These are phyloP conservation scores for Antedon bifida DNA, from an alignment of 35 echinoderm and acorn worm species.

Conservation along the genomic window DNA sequence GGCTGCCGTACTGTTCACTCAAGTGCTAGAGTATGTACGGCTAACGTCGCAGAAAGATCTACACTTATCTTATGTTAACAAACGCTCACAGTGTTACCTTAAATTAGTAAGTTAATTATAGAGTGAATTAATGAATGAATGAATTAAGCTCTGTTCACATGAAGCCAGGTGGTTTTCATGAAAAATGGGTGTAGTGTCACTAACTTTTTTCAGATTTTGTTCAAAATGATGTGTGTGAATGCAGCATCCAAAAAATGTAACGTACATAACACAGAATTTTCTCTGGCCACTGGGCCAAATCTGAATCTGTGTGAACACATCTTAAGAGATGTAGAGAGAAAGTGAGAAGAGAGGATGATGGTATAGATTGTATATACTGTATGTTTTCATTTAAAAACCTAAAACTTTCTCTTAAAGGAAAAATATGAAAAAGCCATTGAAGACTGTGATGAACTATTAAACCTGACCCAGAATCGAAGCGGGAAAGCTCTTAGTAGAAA, in stretches of 20 bases:
- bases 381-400: too few species aligned
- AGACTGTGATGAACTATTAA: conserved; percentile 60
- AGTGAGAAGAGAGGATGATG: too few species aligned
- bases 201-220: background rate
- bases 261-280: too few species aligned
- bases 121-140: too few species aligned
- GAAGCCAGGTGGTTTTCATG: background rate
- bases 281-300: too few species aligned
- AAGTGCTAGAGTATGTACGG: conserved; percentile 48
- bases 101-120: conserved; percentile 68
- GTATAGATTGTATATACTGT: too few species aligned
- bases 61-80: conserved; percentile 51
- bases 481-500: conserved; percentile 79
- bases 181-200: background rate
- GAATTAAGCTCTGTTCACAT: too few species aligned
- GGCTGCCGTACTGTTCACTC: conserved; percentile 75
- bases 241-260: too few species aligned
- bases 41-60: conserved; percentile 33
- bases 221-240: background rate
- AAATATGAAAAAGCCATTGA: conserved; percentile 60
- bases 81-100: conserved; percentile 64
- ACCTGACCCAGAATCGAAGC: conserved; percentile 42
- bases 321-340: too few species aligned
- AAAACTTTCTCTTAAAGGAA: conserved; percentile 53
- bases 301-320: too few species aligned